Conservation (phyloP, 2,797 vertebrate genomes). For the Pseudochirops cupreus region DNA sequence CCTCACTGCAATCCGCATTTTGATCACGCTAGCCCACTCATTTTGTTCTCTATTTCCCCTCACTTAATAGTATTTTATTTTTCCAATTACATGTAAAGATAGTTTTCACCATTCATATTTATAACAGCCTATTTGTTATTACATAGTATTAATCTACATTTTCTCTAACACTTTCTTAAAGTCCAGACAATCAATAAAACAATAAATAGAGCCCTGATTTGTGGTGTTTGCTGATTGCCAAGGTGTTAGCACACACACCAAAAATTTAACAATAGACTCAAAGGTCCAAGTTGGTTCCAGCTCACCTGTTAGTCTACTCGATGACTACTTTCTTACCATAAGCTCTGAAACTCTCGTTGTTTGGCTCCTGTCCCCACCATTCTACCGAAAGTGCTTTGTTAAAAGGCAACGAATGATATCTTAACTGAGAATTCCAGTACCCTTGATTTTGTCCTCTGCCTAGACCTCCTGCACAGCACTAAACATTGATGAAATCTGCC, state of each 20-base stretch:
- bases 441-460: neutral
- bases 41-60: neutral
- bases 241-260: neutral
- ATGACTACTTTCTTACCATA: neutral
- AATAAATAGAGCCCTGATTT: neutral
- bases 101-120: too few species aligned
- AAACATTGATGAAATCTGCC: neutral
- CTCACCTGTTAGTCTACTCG: neutral
- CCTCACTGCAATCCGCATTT: neutral
- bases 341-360: neutral
- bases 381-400: neutral
- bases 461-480: neutral
- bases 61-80: too few species aligned
- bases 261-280: neutral
- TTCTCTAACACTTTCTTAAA: neutral
- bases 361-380: neutral
- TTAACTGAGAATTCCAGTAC: neutral
- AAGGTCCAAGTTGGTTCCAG: neutral
- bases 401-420: neutral
- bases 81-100: too few species aligned
- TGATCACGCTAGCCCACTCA: neutral
- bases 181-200: neutral
- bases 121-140: neutral
- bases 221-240: neutral
- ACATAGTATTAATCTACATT: neutral